Percentiles rank a stretch among this genome's conserved stretches.
Evolutionary conservation across 2,113 vertebrate genomes (phyloP).

Genomic region (Ramphastos sulfuratus): DNA sequence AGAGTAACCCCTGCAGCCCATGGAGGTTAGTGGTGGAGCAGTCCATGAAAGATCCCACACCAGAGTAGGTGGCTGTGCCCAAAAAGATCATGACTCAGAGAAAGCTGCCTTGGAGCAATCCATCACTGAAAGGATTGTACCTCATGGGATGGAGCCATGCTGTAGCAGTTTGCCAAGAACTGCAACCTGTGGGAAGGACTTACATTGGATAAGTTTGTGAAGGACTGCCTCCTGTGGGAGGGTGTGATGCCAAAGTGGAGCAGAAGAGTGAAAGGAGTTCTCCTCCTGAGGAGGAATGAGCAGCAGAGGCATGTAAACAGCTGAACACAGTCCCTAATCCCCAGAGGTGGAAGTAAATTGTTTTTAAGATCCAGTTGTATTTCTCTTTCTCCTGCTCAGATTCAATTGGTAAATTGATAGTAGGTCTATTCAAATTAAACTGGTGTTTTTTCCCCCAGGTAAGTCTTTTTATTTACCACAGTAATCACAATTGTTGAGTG

Average conservation of each 20-base stretch:
- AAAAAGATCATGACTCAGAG: background rate
- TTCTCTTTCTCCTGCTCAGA: background rate
- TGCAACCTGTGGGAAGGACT: background rate
- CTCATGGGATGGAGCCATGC: too few relatives aligned
- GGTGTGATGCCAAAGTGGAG: background rate
- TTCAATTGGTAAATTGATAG: background rate
- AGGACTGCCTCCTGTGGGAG: background rate
- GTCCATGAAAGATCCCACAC: background rate
- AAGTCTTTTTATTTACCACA: background rate
- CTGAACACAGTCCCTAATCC: background rate
- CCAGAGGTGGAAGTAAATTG: background rate
- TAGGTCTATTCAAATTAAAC: background rate
- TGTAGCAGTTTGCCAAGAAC: background rate
- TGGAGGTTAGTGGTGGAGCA: background rate
- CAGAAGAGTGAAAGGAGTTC: background rate
- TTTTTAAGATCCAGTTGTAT: background rate
- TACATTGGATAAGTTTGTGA: too few relatives aligned
- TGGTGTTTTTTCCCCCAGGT: background rate
- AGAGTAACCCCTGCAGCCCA: background rate
- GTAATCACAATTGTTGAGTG: background rate
- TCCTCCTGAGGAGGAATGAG: background rate
- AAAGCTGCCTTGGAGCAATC: background rate
- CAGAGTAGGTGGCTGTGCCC: background rate
- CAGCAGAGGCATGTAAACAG: background rate
- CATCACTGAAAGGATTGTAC: too few relatives aligned